A percentile compares a stretch with the other conserved stretches of the same genome.
Evolutionary conservation across 2,797 vertebrate species (phyloP).

Genomic region (Masticophis lateralis): DNA sequence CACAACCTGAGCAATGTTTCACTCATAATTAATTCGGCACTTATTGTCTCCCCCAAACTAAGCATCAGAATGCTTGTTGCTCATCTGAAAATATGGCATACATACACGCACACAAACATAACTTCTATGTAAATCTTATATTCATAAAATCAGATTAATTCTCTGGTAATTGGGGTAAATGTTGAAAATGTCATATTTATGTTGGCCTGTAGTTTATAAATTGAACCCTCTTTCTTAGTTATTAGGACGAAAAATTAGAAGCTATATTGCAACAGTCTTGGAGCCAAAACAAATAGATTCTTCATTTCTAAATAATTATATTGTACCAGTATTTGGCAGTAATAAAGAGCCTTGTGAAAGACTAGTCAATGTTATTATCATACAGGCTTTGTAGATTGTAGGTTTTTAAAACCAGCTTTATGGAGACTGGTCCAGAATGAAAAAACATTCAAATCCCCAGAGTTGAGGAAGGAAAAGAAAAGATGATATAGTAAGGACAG

Average conservation of each 20-base stretch:
- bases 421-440: neutral
- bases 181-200: neutral
- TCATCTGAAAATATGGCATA: neutral
- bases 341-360: neutral
- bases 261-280: neutral
- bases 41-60: neutral
- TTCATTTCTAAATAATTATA: neutral
- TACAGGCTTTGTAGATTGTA: neutral
- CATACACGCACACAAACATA: neutral
- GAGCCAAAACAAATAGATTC: neutral
- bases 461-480: neutral
- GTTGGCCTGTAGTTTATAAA: neutral
- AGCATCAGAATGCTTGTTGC: neutral
- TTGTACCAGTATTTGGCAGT: neutral
- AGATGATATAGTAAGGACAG: neutral
- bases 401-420: neutral
- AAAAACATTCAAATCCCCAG: neutral
- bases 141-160: neutral
- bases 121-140: neutral
- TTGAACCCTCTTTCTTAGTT: neutral
- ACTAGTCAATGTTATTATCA: neutral
- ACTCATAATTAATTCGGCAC: neutral
- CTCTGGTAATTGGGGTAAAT: neutral
- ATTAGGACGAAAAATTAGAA: neutral
- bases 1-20: conserved; percentile 8